Evolutionary conservation across 2,888 invertebrate species (phyloP), one percentile per base, ranked within the genome.

Genomic region (Tiphia femorata): DNA sequence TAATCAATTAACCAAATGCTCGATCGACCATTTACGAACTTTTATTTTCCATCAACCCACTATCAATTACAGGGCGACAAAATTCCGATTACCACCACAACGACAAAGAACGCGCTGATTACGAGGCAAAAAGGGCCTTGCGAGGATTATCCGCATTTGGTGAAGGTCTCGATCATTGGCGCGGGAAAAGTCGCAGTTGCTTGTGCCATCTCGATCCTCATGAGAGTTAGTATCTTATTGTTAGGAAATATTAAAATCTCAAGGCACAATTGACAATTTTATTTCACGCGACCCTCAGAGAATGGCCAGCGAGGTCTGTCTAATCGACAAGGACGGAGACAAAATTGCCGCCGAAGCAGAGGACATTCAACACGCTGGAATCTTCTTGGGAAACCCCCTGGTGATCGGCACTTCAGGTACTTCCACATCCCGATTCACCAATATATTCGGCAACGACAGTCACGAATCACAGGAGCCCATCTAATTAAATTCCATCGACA

Each of bases 341-440:
- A 87, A 86, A 72, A 80, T 87, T 66, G 81, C 84, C 58, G 88
- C 87, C 33, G 88, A 88, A 73, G 84, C 87, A 81, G 85, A 88
- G 84, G 88, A 88, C 73, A 81, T 88, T 51, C 87, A 86, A 70
- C 88, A 88, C 64, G 87, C 87, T n/a, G 80, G 86, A 12, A 80
- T 86, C 19, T 88, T 88, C 81, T 80, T 86, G 38, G 84, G 84
- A 57, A 84, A 84, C 62, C 84, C 86, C 42, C 80, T 83, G 57
- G 83, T 88, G 61, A 82, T 79, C 49, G 87, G 86, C 48, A 70
- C 76, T 37, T 61, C 70, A 58, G 76, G 73, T 76, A 60, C 53
- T n/a, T n/a, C n/a, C n/a, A n/a, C n/a, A n/a, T n/a, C n/a, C n/a
- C n/a, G n/a, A n/a, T n/a, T n/a, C n/a, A n/a, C n/a, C n/a, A n/a